These are phyloP conservation scores for Oryzias celebensis DNA, from an alignment of 2,113 vertebrate species.

Conservation along the genomic window DNA sequence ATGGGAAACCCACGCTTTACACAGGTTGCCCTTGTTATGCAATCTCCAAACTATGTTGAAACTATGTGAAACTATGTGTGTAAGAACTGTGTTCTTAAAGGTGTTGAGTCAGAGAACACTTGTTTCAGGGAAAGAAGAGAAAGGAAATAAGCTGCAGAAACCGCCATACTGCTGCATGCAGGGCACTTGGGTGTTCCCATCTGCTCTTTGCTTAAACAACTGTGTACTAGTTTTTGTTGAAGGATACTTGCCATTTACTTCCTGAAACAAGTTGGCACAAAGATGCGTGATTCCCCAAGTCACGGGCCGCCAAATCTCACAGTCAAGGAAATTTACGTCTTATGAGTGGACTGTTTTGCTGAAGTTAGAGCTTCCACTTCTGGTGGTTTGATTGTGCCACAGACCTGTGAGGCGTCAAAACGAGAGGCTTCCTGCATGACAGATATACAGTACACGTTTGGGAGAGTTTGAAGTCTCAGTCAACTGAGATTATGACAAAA, in stretches of 20 bases:
- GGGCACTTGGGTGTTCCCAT: slow-evolving; percentile 4
- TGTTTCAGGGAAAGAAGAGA: slow-evolving; percentile 56
- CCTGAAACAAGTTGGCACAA: background rate
- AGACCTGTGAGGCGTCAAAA: too few relatives aligned
- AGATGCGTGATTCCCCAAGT: background rate
- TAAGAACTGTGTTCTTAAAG: slow-evolving; percentile 27
- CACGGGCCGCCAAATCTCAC: background rate
- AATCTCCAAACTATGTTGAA: slow-evolving; percentile 11
- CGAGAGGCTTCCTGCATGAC: too few relatives aligned
- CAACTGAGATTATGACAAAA: too few relatives aligned
- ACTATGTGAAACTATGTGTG: too few relatives aligned
- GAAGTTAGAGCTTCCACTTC: slow-evolving; percentile 38
- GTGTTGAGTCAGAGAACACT: slow-evolving; percentile 51
- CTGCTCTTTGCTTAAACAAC: too few relatives aligned
- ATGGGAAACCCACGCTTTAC: slow-evolving; percentile 52
- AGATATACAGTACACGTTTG: too few relatives aligned
- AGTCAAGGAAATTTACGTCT: background rate
- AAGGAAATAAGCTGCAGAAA: slow-evolving; percentile 53
- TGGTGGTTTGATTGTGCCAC: background rate
- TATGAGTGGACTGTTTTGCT: background rate
- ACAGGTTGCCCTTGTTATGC: slow-evolving; percentile 24
- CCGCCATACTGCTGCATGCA: background rate
- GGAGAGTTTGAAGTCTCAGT: too few relatives aligned
- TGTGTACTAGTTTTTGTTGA: background rate
- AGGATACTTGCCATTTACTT: background rate